phyloP scores from a whole-genome alignment of 2,888 invertebrate species.

The Muscina levida region DNA sequence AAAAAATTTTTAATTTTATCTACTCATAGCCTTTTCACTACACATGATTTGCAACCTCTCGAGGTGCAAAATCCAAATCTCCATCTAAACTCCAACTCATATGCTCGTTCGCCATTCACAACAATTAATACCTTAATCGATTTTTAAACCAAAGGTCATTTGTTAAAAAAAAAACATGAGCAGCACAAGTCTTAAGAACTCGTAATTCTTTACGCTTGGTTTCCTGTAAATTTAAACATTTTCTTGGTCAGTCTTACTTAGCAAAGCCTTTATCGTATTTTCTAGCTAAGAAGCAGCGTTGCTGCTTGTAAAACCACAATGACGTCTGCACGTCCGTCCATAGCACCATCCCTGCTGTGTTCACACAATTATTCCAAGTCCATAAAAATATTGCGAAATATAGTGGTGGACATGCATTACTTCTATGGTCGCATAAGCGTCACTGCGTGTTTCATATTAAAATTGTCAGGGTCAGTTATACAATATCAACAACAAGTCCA shows the following conservation, averaged over 20 bases:
- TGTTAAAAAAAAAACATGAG: constrained; percentile 16
- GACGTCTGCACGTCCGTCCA: constrained; percentile 1
- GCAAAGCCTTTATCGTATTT: constrained; percentile 1
- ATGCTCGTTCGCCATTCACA: not conserved
- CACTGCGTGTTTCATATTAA: constrained; percentile 25
- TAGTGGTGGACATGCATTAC: constrained; percentile 17
- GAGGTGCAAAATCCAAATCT: no score
- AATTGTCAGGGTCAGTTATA: constrained; percentile 52
- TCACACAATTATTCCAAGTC: not conserved
- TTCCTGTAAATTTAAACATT: constrained; percentile 33
- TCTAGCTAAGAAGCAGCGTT: no score
- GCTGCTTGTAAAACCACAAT: not conserved
- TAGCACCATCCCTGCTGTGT: not conserved
- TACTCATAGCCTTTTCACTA: no score
- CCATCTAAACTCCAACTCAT: no score
- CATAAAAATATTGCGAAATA: not conserved
- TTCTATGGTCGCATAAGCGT: constrained; percentile 2
- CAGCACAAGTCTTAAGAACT: not conserved
- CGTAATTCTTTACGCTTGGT: constrained; percentile 2
- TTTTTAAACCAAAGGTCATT: constrained; percentile 43
- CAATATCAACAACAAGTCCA: no score
- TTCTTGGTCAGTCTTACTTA: constrained; percentile 41
- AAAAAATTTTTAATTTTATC: no score
- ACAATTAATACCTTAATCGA: constrained; percentile 23
- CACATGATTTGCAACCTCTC: no score